Evolutionary conservation across 2,113 vertebrate species (phyloP).

Genomic region (Phrynosoma platyrhinos): DNA sequence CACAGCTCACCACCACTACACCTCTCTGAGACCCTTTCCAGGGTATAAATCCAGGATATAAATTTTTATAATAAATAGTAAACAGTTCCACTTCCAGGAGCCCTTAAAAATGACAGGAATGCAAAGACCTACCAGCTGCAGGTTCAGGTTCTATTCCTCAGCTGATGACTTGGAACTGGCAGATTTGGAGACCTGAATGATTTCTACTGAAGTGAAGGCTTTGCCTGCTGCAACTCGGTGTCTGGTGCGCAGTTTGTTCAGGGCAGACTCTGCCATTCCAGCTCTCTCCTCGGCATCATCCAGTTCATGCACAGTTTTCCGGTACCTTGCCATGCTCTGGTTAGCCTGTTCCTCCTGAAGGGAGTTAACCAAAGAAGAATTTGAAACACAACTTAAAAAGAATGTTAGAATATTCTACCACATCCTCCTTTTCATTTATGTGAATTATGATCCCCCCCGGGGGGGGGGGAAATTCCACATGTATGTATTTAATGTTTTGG

Average conservation of each 20-base stretch:
- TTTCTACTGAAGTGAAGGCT: slow-evolving; percentile 73
- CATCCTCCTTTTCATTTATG: too few relatives aligned
- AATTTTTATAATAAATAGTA: too few relatives aligned
- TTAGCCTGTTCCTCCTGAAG: slow-evolving; percentile 77
- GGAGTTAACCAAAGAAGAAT: not conserved
- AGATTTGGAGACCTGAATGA: slow-evolving; percentile 75
- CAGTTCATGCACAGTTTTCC: slow-evolving; percentile 63
- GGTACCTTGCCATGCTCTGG: slow-evolving; percentile 75
- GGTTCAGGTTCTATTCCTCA: slow-evolving; percentile 53
- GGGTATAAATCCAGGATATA: too few relatives aligned
- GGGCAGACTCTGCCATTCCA: slow-evolving; percentile 66
- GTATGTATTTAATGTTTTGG: too few relatives aligned
- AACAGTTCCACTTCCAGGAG: too few relatives aligned
- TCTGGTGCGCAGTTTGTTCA: slow-evolving; percentile 76
- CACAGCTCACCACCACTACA: too few relatives aligned
- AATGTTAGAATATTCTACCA: too few relatives aligned
- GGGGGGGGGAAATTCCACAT: too few relatives aligned
- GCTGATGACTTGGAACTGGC: slow-evolving; percentile 56
- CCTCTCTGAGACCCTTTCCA: too few relatives aligned
- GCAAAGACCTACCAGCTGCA: slow-evolving; percentile 14
- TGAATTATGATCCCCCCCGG: too few relatives aligned
- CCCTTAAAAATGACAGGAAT: not conserved
- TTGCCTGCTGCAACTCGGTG: slow-evolving; percentile 67
- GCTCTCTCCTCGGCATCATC: slow-evolving; percentile 74
- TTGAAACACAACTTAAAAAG: not conserved